Base-by-base conservation (phyloP, 1,140 invertebrate genomes). In the Orius laevigatus region DNA sequence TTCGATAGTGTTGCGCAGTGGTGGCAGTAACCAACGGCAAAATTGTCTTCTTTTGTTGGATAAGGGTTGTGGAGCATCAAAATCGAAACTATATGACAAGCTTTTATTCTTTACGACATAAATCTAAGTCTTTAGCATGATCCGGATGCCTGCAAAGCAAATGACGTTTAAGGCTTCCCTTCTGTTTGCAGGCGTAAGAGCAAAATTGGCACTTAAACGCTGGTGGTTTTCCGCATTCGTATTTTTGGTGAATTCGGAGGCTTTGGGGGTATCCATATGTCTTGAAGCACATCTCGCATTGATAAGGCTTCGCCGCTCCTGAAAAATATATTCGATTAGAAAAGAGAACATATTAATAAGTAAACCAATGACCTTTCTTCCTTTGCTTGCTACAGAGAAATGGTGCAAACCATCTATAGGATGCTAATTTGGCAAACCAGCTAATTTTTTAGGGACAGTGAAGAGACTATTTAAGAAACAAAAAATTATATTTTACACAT, bases 401-500 rank as follows among this genome's bases (percentile, higher is more conserved):
- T n/a, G n/a, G n/a, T n/a, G n/a, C n/a, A n/a, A n/a, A n/a, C n/a
- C n/a, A n/a, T n/a, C n/a, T n/a, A n/a, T n/a, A n/a, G n/a, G n/a
- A n/a, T n/a, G n/a, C n/a, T n/a, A n/a, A n/a, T n/a, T n/a, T n/a
- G n/a, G n/a, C n/a, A n/a, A n/a, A n/a, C n/a, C n/a, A n/a, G n/a
- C n/a, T n/a, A n/a, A n/a, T n/a, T n/a, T n/a, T n/a, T n/a, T n/a
- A n/a, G n/a, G n/a, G n/a, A n/a, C n/a, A n/a, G n/a, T n/a, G n/a
- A n/a, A n/a, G n/a, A n/a, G n/a, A n/a, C n/a, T n/a, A n/a, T n/a
- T n/a, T n/a, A n/a, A n/a, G 14, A 46, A 8, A 51, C 36, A 25
- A 49, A 40, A 8, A 45, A 34, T 57, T 78, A 80, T 51, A 74
- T 69, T 1, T 71, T 70, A 55, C 78, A 81, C 19, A 70, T 69